phyloP scores from a whole-genome alignment of 2,113 vertebrate genomes.

The Tichodroma muraria region DNA sequence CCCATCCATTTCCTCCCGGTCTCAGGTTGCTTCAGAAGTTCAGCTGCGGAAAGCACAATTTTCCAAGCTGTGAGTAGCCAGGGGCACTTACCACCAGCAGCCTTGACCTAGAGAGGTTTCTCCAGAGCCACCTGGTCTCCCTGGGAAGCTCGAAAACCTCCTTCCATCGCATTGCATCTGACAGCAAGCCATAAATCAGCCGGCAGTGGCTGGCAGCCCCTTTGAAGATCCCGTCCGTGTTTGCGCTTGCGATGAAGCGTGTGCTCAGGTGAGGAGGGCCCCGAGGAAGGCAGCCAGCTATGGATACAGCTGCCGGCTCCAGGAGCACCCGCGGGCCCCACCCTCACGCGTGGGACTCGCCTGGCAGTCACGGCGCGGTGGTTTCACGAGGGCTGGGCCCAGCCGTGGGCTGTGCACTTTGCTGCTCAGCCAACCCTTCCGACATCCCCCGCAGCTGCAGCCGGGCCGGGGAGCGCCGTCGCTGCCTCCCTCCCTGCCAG shows the following conservation, averaged over 20 bases:
- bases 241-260: not conserved
- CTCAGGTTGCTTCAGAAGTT: slow-evolving; percentile 9
- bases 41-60: not conserved
- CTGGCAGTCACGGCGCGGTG: fast-evolving
- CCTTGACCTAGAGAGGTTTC: not conserved
- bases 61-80: not conserved
- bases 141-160: not conserved
- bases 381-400: not conserved
- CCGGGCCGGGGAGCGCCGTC: fast-evolving
- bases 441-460: fast-evolving
- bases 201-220: not conserved
- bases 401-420: not conserved
- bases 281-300: not conserved
- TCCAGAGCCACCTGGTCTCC: slow-evolving; percentile 27
- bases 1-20: not conserved
- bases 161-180: not conserved
- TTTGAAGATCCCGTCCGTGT: not conserved
- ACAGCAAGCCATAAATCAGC: slow-evolving; percentile 35
- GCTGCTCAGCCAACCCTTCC: not conserved
- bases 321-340: not conserved
- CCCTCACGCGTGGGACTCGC: not conserved
- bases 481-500: not conserved
- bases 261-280: not conserved
- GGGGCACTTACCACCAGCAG: not conserved
- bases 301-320: not conserved